Evolutionary conservation across 2,113 vertebrate species (phyloP).

Genomic region (Alligator sinensis): DNA sequence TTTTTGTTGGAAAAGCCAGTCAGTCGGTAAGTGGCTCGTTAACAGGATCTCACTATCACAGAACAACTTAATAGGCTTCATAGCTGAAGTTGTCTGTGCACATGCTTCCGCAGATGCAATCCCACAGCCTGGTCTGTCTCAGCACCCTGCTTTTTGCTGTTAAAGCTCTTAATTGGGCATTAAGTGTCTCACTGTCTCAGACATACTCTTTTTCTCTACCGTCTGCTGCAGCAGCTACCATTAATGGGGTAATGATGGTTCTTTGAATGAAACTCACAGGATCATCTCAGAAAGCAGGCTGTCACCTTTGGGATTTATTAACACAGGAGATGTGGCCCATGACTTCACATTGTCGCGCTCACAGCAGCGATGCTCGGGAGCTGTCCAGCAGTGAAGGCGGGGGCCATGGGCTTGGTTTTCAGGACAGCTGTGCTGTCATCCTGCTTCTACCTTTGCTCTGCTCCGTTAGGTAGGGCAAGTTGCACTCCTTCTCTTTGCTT

Average conservation of each 20-base stretch:
- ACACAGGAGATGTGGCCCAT: rapidly evolving
- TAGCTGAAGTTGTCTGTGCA: neutral
- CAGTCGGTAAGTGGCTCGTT: rapidly evolving
- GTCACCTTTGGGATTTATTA: rapidly evolving
- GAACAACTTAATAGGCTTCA: neutral
- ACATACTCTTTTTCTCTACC: too few relatives aligned
- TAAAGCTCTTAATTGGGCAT: neutral
- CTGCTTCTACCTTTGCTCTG: neutral
- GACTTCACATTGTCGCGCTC: rapidly evolving
- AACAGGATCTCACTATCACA: rapidly evolving
- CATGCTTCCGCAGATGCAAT: neutral
- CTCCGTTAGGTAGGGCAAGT: neutral
- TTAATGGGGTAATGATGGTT: rapidly evolving
- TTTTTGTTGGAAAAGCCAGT: rapidly evolving
- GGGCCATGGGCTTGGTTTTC: rapidly evolving
- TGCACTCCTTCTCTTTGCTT: neutral
- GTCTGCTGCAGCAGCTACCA: neutral
- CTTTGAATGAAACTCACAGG: rapidly evolving
- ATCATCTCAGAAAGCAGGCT: neutral
- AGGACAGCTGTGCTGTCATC: rapidly evolving
- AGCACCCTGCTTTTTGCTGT: neutral
- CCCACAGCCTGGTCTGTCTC: too few relatives aligned
- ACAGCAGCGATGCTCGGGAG: rapidly evolving
- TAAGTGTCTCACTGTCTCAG: neutral
- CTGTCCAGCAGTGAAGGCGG: neutral